phyloP scores from a whole-genome alignment of 2,888 invertebrate species.

The Drosophila neotestacea region DNA sequence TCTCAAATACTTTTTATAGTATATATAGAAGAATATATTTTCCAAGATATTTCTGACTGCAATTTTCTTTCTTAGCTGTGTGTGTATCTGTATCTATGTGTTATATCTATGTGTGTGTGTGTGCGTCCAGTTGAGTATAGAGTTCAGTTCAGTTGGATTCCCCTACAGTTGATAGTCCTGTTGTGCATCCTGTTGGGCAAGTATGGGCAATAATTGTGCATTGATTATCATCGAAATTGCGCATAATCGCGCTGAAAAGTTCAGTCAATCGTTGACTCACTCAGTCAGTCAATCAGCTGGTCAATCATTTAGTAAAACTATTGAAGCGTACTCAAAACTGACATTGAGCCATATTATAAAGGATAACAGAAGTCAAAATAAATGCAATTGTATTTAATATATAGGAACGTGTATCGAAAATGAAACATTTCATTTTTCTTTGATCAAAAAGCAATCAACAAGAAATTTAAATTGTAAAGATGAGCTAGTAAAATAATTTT shows the following conservation, averaged over 20 bases:
- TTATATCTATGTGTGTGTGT: not conserved
- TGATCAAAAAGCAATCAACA: too few relatives aligned
- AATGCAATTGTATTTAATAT: not conserved
- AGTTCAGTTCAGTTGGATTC: not conserved
- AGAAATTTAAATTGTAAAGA: too few relatives aligned
- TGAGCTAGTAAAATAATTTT: too few relatives aligned
- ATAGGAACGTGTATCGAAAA: too few relatives aligned
- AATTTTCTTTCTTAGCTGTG: not conserved
- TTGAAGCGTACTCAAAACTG: constrained; percentile 4
- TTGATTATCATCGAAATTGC: constrained; percentile 71
- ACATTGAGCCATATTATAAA: not conserved
- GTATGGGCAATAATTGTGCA: constrained; percentile 69
- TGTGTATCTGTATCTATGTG: not conserved
- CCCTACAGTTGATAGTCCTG: constrained; percentile 9
- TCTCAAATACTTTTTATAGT: not conserved
- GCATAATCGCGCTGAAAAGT: constrained; percentile 42
- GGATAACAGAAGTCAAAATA: constrained; percentile 3
- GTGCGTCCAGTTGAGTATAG: not conserved
- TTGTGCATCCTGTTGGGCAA: constrained; percentile 31
- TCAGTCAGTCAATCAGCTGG: constrained; percentile 15
- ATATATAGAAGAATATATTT: not conserved
- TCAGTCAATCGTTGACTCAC: constrained; percentile 31
- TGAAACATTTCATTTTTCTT: too few relatives aligned
- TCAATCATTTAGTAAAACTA: constrained; percentile 15
- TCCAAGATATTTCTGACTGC: not conserved